phyloP scores from a whole-genome alignment of 2,888 invertebrate species.

The Microplitis deprimator region DNA sequence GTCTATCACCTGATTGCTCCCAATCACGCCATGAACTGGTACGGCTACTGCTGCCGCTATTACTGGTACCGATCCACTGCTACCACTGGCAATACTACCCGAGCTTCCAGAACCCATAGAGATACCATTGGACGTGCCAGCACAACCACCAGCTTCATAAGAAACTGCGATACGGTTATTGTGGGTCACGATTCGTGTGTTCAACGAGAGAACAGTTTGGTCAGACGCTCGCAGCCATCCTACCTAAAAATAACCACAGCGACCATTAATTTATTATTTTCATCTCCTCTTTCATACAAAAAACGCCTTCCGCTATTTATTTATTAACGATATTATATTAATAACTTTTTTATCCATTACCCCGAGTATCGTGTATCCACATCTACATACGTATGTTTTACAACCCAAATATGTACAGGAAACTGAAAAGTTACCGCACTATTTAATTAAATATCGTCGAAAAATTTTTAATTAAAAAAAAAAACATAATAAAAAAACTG shows the following conservation, averaged over 20 bases:
- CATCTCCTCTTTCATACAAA: background rate
- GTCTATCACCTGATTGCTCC: slow-evolving; percentile 85
- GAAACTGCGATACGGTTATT: slow-evolving; percentile 87
- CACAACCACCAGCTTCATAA: slow-evolving; percentile 77
- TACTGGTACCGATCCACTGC: slow-evolving; percentile 85
- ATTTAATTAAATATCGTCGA: slow-evolving; percentile 27
- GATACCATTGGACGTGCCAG: slow-evolving; percentile 59
- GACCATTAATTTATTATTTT: slow-evolving; percentile 25
- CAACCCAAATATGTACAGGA: background rate
- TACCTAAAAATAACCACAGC: slow-evolving; percentile 75
- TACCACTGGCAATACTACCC: too few relatives aligned
- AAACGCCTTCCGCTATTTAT: background rate
- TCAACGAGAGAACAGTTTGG: slow-evolving; percentile 90
- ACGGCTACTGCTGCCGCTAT: slow-evolving; percentile 82
- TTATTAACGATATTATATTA: background rate
- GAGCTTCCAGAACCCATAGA: slow-evolving; percentile 61
- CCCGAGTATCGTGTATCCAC: background rate
- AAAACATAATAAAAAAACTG: background rate
- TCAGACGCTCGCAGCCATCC: slow-evolving; percentile 92
- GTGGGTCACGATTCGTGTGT: slow-evolving; percentile 87
- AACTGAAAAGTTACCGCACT: background rate
- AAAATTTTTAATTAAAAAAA: slow-evolving; percentile 40
- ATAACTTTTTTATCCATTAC: background rate
- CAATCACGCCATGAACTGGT: slow-evolving; percentile 76
- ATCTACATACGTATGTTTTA: background rate